Evolutionary conservation across 2,113 vertebrate species (phyloP), one percentile per base, ranked within the genome.

Genomic region (Trochalopteron elliotii): DNA sequence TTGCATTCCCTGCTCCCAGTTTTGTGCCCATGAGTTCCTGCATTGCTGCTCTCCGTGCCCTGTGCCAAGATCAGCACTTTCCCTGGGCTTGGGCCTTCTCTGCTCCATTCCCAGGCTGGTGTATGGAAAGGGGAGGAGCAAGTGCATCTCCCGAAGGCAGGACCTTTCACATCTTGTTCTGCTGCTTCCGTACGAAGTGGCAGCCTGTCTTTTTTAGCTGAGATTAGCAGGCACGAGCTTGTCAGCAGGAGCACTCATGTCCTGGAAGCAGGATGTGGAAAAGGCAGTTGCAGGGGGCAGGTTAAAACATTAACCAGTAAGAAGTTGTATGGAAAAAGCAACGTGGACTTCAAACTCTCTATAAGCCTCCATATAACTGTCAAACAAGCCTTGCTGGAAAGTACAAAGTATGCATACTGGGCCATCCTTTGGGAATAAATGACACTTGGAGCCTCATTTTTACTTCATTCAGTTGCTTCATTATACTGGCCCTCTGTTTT

Each of bases 91-190:
- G 55, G 56, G 52, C 17, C 68, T 45, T 0, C 39, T 83, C 61
- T 27, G 27, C 69, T 72, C 9, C 0, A 1, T 89, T 87, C 63
- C 93, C 67, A 50, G 87, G 81, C 87, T 87, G 79, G 49, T 83
- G 28, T 23, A 17, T 2, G 12, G 89, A 40, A 47, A 77, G 42
- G 42, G 83, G 72, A 91, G 61, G 91, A 72, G 53, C 31, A 69
- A 65, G 70, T 18, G 33, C 78, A 90, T 74, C 81, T 93, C 93
- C 91, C 11, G 68, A 87, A 91, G 94, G 94, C 90, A 95, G 59
- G 82, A 80, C 67, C 84, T 89, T 95, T 96, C 96, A 95, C 45
- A 91, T 97, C 90, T 67, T 27, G 59, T 93, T 90, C 33, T 37
- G 55, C 71, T 40, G 64, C 75, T 50, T 39, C 55, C 4, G 3